Conservation (phyloP, 2,113 vertebrate species). For the Shinisaurus crocodilurus region DNA sequence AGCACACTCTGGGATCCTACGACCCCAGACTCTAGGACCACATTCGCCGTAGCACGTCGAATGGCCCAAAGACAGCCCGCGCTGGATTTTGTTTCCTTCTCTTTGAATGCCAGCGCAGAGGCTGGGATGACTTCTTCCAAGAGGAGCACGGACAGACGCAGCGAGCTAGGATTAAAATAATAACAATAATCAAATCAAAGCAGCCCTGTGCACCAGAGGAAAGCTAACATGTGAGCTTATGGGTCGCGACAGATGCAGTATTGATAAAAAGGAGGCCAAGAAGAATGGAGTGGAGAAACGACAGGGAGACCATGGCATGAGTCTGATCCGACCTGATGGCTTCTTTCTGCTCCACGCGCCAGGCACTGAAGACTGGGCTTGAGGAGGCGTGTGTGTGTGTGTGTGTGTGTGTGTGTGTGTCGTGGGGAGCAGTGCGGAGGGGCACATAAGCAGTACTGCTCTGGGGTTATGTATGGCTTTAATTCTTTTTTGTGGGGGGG, state of each 20-base stretch:
- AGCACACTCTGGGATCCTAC: not conserved
- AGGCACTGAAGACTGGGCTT: not conserved
- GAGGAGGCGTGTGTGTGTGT: not conserved
- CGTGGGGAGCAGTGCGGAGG: not conserved
- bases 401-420: not conserved
- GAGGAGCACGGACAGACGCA: not conserved
- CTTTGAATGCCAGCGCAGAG: not conserved
- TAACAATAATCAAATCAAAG: constrained; percentile 55
- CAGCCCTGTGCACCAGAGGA: constrained; percentile 5
- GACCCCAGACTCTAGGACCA: not conserved
- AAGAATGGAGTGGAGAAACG: constrained; percentile 28
- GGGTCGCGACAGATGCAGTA: constrained; percentile 58
- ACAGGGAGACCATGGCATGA: constrained; percentile 44
- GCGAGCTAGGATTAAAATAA: constrained; percentile 66
- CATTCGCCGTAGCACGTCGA: too few species aligned
- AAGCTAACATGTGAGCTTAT: constrained; percentile 58
- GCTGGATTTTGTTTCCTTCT: not conserved
- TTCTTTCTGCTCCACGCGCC: constrained; percentile 29
- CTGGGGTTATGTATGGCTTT: not conserved
- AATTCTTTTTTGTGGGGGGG: not conserved
- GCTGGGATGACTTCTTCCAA: not conserved
- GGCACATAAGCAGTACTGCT: not conserved
- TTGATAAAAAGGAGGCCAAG: constrained; percentile 55
- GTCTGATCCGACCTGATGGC: constrained; percentile 42
- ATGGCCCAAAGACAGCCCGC: not conserved